Conservation (phyloP, 2,113 vertebrate species). For the Hyaena hyaena region DNA sequence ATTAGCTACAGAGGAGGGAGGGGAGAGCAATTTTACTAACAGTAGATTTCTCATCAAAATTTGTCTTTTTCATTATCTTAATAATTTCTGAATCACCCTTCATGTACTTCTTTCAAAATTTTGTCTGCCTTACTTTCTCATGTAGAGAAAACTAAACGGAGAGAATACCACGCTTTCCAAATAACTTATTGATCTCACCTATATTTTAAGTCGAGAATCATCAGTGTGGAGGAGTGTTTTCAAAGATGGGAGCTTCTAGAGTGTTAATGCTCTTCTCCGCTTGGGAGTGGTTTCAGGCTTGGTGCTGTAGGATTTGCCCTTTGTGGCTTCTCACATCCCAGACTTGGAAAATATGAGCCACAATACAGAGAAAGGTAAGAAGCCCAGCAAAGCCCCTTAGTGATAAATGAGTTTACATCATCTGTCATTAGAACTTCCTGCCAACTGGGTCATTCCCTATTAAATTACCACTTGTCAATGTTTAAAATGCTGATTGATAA, state of each 20-base stretch:
- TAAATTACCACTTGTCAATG: constrained; percentile 99
- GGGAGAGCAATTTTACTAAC: not conserved
- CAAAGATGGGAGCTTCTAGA: constrained; percentile 72
- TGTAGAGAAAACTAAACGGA: not conserved
- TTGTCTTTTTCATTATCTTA: constrained; percentile 6
- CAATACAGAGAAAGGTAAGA: constrained; percentile 89
- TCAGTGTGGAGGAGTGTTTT: not conserved
- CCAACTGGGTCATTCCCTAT: constrained; percentile 97
- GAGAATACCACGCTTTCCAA: not conserved
- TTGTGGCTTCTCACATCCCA: constrained; percentile 89
- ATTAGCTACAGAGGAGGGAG: not conserved
- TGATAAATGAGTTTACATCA: constrained; percentile 99
- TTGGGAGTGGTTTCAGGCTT: constrained; percentile 85
- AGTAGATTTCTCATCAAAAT: not conserved
- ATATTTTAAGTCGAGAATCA: not conserved
- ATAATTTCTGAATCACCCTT: not conserved
- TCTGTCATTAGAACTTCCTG: constrained; percentile 96
- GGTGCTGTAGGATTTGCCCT: constrained; percentile 86
- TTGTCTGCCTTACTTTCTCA: not conserved
- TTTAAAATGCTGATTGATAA: constrained; percentile 98
- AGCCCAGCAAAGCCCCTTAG: constrained; percentile 86
- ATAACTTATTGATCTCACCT: not conserved
- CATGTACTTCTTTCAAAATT: not conserved
- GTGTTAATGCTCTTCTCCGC: constrained; percentile 80
- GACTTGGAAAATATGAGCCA: constrained; percentile 90